phyloP scores from a whole-genome alignment of 2,113 vertebrate genomes.

The Sinocyclocheilus rhinocerous region DNA sequence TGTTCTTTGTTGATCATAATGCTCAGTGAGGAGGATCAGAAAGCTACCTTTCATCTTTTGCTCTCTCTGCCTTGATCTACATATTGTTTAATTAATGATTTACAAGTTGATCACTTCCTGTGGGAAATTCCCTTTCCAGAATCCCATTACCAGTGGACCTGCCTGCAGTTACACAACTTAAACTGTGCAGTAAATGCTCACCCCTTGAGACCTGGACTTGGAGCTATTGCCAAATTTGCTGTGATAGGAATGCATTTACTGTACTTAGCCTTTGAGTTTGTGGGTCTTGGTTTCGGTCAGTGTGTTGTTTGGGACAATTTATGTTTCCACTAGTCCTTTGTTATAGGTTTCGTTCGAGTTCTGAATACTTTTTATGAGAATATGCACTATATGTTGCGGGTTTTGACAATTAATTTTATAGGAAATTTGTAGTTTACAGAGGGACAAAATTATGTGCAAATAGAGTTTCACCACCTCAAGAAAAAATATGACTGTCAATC shows the following conservation, averaged over 20 bases:
- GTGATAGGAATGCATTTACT: background rate
- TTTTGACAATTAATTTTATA: background rate
- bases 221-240: slow-evolving; percentile 26
- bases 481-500: background rate
- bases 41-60: slow-evolving; percentile 37
- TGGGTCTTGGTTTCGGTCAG: background rate
- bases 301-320: background rate
- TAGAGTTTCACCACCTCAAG: background rate
- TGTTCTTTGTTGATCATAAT: background rate
- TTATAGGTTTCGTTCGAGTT: background rate
- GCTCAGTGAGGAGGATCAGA: background rate
- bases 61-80: slow-evolving; percentile 31
- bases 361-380: background rate
- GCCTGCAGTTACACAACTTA: slow-evolving; percentile 9
- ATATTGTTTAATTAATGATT: slow-evolving; percentile 49
- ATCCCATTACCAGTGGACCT: slow-evolving; percentile 32
- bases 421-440: background rate
- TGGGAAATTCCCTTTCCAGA: slow-evolving; percentile 33
- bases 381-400: background rate
- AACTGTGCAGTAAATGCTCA: background rate
- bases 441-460: background rate
- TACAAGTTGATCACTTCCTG: slow-evolving; percentile 47
- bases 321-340: background rate
- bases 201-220: background rate
- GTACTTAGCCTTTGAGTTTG: slow-evolving; percentile 24